Conservation (phyloP, 2,113 vertebrate genomes). For the Eptatretus burgeri region DNA sequence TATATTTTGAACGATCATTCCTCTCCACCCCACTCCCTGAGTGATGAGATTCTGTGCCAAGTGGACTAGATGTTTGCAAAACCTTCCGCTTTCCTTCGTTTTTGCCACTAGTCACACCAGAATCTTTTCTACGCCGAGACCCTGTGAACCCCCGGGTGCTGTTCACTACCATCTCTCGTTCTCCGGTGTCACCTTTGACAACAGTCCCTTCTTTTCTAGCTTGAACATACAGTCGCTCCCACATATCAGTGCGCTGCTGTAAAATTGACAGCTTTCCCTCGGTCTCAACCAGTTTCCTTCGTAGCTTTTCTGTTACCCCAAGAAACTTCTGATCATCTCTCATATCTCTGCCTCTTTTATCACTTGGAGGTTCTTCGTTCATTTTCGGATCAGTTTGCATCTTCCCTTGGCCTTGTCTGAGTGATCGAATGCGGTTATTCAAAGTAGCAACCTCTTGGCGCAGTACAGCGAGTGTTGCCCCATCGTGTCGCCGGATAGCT, state of each 20-base stretch:
- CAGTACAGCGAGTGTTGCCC: constrained; percentile 28
- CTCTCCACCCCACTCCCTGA: no score
- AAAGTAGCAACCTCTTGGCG: constrained; percentile 42
- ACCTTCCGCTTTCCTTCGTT: no score
- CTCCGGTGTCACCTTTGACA: no score
- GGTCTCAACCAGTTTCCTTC: constrained; percentile 35
- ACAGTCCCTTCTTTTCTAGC: constrained; percentile 25
- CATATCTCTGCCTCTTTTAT: constrained; percentile 32
- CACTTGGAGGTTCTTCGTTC: constrained; percentile 37
- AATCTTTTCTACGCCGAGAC: no score
- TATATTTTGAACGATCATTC: no score
- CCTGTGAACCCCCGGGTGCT: no score
- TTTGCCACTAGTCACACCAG: no score
- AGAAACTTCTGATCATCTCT: constrained; percentile 30
- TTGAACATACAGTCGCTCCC: constrained; percentile 73
- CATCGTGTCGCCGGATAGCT: constrained; percentile 34
- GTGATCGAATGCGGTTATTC: constrained; percentile 33
- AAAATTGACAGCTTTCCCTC: constrained; percentile 57
- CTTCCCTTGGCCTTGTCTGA: constrained; percentile 23
- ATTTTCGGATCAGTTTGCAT: constrained; percentile 35
- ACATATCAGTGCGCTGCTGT: constrained; percentile 76
- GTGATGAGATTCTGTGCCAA: no score
- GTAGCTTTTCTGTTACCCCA: constrained; percentile 34
- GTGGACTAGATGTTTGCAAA: no score
- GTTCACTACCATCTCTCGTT: no score